These are phyloP conservation scores for Acanthosepion pharaonis DNA, from an alignment of 2,888 invertebrate species.

Conservation along the genomic window DNA sequence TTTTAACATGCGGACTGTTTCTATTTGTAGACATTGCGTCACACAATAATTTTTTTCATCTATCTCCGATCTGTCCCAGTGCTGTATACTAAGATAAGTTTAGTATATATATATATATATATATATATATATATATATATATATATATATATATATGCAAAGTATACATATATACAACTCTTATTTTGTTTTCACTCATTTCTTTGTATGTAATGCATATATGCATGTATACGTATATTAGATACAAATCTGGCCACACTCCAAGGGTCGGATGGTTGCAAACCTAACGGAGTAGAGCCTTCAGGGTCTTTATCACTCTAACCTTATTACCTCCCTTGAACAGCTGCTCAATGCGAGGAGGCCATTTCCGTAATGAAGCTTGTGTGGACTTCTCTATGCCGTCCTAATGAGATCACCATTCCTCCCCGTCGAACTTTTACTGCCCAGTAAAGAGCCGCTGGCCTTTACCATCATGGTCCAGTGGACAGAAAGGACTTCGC, in stretches of 20 bases:
- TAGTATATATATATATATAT: too few relatives aligned
- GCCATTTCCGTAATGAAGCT: slow-evolving; percentile 14
- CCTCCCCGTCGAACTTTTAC: not conserved
- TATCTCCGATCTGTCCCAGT: too few relatives aligned
- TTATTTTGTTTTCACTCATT: too few relatives aligned
- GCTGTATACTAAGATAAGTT: too few relatives aligned
- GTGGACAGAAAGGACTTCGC: not conserved
- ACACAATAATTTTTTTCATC: too few relatives aligned
- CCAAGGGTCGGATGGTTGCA: not conserved
- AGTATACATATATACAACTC: too few relatives aligned
- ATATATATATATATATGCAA: too few relatives aligned
- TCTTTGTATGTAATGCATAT: too few relatives aligned
- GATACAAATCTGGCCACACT: not conserved
- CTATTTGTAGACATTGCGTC: too few relatives aligned
- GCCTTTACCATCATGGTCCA: not conserved
- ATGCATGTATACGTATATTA: not conserved
- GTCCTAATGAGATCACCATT: not conserved
- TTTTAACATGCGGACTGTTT: too few relatives aligned
- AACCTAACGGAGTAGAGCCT: not conserved
- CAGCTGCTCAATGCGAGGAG: not conserved
- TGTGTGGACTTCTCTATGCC: not conserved
- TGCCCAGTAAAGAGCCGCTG: slow-evolving; percentile 8
- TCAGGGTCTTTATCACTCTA: not conserved
- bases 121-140: too few relatives aligned
- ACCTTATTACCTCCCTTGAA: slow-evolving; percentile 21